Conservation (phyloP, 1,140 invertebrate species). For the Prorops nasuta region DNA sequence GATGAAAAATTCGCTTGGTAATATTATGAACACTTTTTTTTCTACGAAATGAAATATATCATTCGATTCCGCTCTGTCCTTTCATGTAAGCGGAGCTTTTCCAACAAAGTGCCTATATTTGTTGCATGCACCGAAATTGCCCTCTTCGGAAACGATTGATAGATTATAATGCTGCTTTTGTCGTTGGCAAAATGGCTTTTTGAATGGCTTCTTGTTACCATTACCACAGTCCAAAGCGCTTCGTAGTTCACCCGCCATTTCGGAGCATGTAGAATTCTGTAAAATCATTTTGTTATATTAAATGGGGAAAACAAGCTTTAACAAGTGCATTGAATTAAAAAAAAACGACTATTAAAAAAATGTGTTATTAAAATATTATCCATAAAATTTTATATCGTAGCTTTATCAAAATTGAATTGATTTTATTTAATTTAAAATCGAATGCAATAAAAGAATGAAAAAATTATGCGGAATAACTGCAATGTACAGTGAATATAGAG, state of each 20-base stretch:
- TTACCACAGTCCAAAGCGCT: conserved; percentile 64
- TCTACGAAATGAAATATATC: background rate
- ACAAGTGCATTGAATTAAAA: too few relatives aligned
- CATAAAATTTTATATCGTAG: conserved; percentile 1
- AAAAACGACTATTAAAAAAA: too few relatives aligned
- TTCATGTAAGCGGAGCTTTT: conserved; percentile 38
- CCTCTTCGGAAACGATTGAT: conserved; percentile 39
- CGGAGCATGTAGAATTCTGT: conserved; percentile 66
- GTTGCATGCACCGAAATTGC: conserved; percentile 27
- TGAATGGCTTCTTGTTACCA: conserved; percentile 29
- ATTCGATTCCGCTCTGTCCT: background rate
- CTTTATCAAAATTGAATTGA: background rate
- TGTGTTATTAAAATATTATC: conserved; percentile 12
- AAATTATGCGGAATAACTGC: conserved; percentile 3
- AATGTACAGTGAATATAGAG: too few relatives aligned
- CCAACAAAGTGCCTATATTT: conserved; percentile 41
- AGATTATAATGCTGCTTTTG: conserved; percentile 32
- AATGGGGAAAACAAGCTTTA: too few relatives aligned
- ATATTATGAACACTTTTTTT: too few relatives aligned
- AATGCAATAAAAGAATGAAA: background rate
- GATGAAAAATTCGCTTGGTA: too few relatives aligned
- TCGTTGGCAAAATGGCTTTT: conserved; percentile 23
- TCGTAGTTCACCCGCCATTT: conserved; percentile 69
- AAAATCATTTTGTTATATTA: too few relatives aligned
- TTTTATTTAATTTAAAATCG: conserved; percentile 25